Base-by-base conservation (phyloP, 2,797 vertebrate species). In the Sus cebifrons region DNA sequence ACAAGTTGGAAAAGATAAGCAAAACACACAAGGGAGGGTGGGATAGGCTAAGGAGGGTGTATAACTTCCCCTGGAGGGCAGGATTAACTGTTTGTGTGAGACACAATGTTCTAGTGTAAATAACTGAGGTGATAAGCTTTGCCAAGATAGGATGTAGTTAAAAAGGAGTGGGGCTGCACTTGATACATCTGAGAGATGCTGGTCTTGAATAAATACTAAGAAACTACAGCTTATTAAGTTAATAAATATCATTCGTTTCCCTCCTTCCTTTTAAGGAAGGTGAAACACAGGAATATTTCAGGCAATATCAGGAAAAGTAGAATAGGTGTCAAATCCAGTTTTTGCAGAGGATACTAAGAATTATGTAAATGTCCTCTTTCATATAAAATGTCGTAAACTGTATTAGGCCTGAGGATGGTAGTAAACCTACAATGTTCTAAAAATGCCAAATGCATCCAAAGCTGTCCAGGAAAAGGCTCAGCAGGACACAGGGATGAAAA, bases 371-470 rank as follows among this genome's bases (percentile, higher is more conserved):
- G 4, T 23, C 40, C 20, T 23, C 44, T 96, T 93, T 88, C n/a
- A 85, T 64, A 56, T 82, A 88, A 90, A 81, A 77, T 49, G 23
- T 67, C 68, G 54, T 93, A 67, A 95, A 71, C 20, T 49, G 5
- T 36, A 49, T 67, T 62, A 64, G 21, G 17, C 15, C 20, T 0
- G 2, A 78, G 84, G 40, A 32, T 83, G 64, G 74, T 78, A 49
- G 54, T 40, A 86, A 32, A 56, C 25, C 49, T 92, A 20, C 1
- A 77, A 78, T 82, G 27, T 54, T 60, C 68, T 71, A 75, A 32
- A 94, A 87, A 62, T 83, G 49, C 25, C 71, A 86, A 84, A 83
- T 25, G 20, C 15, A 70, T 62, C 62, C 77, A 75, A 94, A 52
- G 29, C 23, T 89, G 54, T 11, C 0, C 0, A 44, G 36, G 11